Evolutionary conservation across 2,888 invertebrate genomes (phyloP), one percentile per base, ranked within the genome.

Genomic region (Dascillus cervinus): DNA sequence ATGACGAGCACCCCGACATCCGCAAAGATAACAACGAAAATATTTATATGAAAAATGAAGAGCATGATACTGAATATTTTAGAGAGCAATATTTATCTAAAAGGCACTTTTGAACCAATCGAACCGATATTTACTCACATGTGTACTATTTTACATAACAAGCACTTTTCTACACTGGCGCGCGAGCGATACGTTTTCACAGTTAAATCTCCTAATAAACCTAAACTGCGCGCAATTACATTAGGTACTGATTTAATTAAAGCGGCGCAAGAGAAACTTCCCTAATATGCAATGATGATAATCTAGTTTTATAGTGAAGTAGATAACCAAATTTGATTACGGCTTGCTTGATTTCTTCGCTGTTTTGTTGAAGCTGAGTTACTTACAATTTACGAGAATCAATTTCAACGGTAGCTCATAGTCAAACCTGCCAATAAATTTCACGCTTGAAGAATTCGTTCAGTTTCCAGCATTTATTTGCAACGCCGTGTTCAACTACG

Each of bases 371-470:
- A 50, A 51, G 49, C 49, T 50, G 46, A 52, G 49, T 55, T 52
- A 52, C 49, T 53, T 52, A 51, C 50, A 55, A 53, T 55, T 53
- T 53, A 49, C 50, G 48, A 45, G 50, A 55, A 55, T 52, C 55
- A 52, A 51, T 53, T 53, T 47, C 44, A 43, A 39, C 46, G 46
- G 44, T 39, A 41, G 44, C 49, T 43, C 39, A 45, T 41, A 46
- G 41, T 44, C 38, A 42, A 43, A 44, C 46, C 45, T 45, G 48
- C 47, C 49, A 47, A 49, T 50, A 49, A 46, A 50, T 50, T 46
- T 46, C 46, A 49, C 50, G 49, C 45, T 45, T 38, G 37, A 41
- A 34, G 39, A 39, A 43, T 36, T 39, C 46, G 44, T 36, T 36
- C 41, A 39, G 37, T 46, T 44, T 40, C 34, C 36, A n/a, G 42